Conservation (phyloP, 2,113 vertebrate genomes). For the Spermophilus dauricus region DNA sequence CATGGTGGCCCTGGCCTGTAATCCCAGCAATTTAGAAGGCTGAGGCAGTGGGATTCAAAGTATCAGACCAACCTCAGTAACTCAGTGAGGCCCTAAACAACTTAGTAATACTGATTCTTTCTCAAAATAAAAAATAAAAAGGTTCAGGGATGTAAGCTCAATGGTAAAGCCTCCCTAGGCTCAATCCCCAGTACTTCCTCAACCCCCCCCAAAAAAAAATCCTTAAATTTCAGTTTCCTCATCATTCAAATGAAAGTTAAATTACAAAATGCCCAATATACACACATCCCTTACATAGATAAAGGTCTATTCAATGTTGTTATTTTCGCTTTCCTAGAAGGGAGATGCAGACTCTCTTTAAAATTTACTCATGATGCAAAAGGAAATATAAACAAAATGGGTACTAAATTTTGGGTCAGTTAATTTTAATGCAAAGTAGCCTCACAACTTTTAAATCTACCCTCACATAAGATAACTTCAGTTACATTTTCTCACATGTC, state of each 20-base stretch:
- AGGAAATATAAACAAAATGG: not conserved
- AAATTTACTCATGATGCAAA: not conserved
- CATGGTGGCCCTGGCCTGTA: too few species aligned
- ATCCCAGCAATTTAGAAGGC: too few species aligned
- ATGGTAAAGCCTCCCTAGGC: too few species aligned
- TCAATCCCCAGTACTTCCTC: too few species aligned
- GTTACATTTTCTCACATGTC: not conserved
- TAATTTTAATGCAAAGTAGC: not conserved
- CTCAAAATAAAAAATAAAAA: too few species aligned
- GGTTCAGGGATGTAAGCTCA: too few species aligned
- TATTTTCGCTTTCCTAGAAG: not conserved
- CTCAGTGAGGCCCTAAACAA: too few species aligned
- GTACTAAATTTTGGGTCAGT: not conserved
- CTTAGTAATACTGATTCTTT: too few species aligned
- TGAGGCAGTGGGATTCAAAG: too few species aligned
- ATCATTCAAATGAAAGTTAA: constrained; percentile 43
- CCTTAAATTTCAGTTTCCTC: constrained; percentile 36
- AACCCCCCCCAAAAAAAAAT: not conserved
- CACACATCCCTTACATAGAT: not conserved
- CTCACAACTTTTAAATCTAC: constrained; percentile 12
- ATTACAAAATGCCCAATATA: not conserved
- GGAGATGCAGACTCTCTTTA: not conserved
- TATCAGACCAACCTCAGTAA: too few species aligned
- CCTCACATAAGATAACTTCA: not conserved
- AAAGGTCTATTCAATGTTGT: not conserved